Percentiles rank a stretch among this genome's conserved stretches.
Evolutionary conservation across 2,888 invertebrate genomes (phyloP).

Genomic region (Sinotaia quadrata): DNA sequence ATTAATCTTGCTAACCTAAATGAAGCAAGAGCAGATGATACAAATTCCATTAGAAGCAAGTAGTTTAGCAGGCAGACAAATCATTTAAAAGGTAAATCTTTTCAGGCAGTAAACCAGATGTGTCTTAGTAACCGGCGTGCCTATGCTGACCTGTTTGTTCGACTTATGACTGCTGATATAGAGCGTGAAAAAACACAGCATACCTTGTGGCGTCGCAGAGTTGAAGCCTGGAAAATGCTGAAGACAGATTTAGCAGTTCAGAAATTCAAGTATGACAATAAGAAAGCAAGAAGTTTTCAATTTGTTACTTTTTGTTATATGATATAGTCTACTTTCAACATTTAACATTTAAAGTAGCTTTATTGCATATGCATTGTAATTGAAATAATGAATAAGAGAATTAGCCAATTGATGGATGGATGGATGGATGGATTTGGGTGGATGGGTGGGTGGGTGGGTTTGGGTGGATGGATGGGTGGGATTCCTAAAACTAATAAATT

Average conservation of each 20-base stretch:
- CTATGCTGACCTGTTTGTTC: slow-evolving; percentile 67
- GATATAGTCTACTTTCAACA: too few relatives aligned
- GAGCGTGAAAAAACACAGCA: slow-evolving; percentile 68
- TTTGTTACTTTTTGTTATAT: too few relatives aligned
- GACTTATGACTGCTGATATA: slow-evolving; percentile 68
- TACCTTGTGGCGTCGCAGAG: slow-evolving; percentile 58
- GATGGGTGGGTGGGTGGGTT: neutral
- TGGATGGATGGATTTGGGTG: neutral
- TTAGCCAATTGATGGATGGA: neutral
- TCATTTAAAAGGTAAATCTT: slow-evolving; percentile 5
- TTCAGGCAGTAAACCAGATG: slow-evolving; percentile 69
- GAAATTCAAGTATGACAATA: slow-evolving; percentile 64
- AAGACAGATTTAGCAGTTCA: slow-evolving; percentile 57
- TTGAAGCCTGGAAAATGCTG: slow-evolving; percentile 66
- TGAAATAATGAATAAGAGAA: neutral
- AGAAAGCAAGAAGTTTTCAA: too few relatives aligned
- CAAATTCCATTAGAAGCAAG: too few relatives aligned
- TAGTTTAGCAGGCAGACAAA: too few relatives aligned
- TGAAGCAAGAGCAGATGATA: too few relatives aligned
- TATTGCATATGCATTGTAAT: too few relatives aligned
- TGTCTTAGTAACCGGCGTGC: slow-evolving; percentile 68
- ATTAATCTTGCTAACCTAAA: neutral
- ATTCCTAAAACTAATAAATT: neutral
- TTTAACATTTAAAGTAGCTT: too few relatives aligned
- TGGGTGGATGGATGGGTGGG: neutral